These are phyloP conservation scores for Myocastor coypus DNA, from an alignment of 2,113 vertebrate genomes.

Conservation along the genomic window DNA sequence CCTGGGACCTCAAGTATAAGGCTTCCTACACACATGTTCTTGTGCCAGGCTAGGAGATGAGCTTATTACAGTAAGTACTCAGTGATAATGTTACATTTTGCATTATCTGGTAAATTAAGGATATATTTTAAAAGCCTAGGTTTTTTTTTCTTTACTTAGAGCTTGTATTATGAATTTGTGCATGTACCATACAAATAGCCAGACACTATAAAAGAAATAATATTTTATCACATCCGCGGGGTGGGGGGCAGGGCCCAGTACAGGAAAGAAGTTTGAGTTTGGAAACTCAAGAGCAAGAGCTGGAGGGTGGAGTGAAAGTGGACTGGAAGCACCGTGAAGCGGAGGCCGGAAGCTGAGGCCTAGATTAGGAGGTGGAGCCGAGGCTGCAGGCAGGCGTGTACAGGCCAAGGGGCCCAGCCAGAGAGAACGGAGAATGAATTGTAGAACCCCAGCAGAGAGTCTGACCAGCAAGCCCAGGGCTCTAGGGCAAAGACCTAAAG, in stretches of 20 bases:
- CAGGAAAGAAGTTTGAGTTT: background rate
- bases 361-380: no score
- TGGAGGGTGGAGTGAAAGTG: background rate
- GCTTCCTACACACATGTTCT: conserved; percentile 57
- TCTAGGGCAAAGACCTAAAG: background rate
- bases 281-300: background rate
- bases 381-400: background rate
- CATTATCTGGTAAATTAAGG: background rate
- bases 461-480: conserved; percentile 28
- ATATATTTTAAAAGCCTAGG: conserved; percentile 21
- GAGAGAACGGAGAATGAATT: background rate
- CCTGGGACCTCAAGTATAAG: conserved; percentile 78
- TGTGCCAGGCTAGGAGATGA: conserved; percentile 35
- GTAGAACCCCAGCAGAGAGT: background rate
- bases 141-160: background rate
- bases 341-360: background rate
- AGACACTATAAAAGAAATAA: background rate
- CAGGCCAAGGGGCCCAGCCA: background rate
- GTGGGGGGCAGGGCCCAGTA: background rate
- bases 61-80: conserved; percentile 69
- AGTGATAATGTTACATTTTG: background rate
- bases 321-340: fast-evolving
- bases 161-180: background rate
- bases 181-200: background rate
- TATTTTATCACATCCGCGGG: conserved; percentile 17